Percentiles rank a stretch among this genome's conserved stretches.
Evolutionary conservation across 2,888 invertebrate genomes (phyloP).

Genomic region (Ornithoptera alexandrae): DNA sequence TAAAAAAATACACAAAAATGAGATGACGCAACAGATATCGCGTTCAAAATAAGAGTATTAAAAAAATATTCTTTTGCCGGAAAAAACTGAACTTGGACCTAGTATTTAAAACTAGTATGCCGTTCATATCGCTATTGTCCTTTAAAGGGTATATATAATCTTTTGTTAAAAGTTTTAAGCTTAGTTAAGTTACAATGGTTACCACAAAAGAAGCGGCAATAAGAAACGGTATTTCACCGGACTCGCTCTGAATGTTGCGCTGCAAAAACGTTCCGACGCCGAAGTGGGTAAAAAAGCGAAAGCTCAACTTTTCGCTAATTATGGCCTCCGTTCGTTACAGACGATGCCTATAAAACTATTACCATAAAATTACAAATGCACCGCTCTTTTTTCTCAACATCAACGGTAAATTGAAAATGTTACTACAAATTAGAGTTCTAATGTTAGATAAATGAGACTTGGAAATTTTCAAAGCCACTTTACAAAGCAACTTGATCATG

Average conservation of each 20-base stretch:
- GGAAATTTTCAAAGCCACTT: neutral
- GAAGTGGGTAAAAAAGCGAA: conserved; percentile 18
- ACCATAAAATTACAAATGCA: conserved; percentile 6
- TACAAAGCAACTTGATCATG: too few relatives aligned
- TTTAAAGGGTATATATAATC: too few relatives aligned
- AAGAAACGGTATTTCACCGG: conserved; percentile 25
- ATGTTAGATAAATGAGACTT: neutral
- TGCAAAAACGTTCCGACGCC: conserved; percentile 6
- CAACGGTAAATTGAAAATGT: neutral
- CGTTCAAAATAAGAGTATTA: too few relatives aligned
- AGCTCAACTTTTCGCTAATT: conserved; percentile 18
- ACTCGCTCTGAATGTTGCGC: conserved; percentile 16
- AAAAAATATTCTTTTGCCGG: too few relatives aligned
- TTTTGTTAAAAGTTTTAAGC: too few relatives aligned
- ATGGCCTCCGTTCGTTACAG: conserved; percentile 4
- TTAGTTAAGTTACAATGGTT: neutral
- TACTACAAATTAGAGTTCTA: neutral
- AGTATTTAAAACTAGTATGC: too few relatives aligned
- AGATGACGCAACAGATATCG: too few relatives aligned
- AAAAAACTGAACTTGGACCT: too few relatives aligned
- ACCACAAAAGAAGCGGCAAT: neutral
- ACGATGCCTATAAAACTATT: conserved; percentile 6
- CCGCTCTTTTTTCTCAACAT: conserved; percentile 9
- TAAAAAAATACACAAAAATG: too few relatives aligned
- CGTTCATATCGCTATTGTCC: too few relatives aligned